A percentile compares a stretch with the other conserved stretches of the same genome.
These are phyloP conservation scores for Stenichneumon culpator DNA, from an alignment of 2,888 invertebrate genomes.

Conservation along the genomic window DNA sequence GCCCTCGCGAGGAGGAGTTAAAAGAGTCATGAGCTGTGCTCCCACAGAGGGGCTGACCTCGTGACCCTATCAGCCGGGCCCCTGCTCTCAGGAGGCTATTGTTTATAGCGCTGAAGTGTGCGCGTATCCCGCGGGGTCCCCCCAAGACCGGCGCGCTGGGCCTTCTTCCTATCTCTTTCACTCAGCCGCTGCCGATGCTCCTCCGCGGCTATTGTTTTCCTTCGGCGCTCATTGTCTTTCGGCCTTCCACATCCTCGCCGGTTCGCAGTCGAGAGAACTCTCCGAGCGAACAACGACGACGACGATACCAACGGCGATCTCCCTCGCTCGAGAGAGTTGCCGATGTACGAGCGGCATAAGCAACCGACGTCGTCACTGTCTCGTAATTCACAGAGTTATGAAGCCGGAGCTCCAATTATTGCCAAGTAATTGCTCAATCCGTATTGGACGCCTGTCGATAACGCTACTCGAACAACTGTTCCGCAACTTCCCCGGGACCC, in stretches of 20 bases:
- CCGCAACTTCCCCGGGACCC: constrained; percentile 44
- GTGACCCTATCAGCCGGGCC: constrained; percentile 82
- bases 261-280: constrained; percentile 47
- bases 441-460: constrained; percentile 67
- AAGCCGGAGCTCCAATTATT: constrained; percentile 77
- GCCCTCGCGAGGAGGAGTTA: constrained; percentile 77
- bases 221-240: constrained; percentile 77
- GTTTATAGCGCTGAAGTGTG: constrained; percentile 79
- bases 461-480: constrained; percentile 64
- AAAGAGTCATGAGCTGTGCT: constrained; percentile 81
- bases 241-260: constrained; percentile 49
- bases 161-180: constrained; percentile 45
- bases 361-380: constrained; percentile 70
- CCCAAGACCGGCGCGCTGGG: constrained; percentile 39
- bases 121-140: constrained; percentile 74
- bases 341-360: constrained; percentile 4
- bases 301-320: constrained; percentile 26
- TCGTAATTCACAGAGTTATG: constrained; percentile 77
- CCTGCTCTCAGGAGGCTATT: constrained; percentile 76
- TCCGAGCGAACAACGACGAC: constrained; percentile 41
- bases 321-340: not conserved
- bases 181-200: constrained; percentile 22
- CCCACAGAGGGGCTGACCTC: constrained; percentile 83
- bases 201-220: constrained; percentile 75
- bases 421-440: constrained; percentile 79